Conservation (phyloP, 2,888 invertebrate genomes). For the Asteroscopus sphinx region DNA sequence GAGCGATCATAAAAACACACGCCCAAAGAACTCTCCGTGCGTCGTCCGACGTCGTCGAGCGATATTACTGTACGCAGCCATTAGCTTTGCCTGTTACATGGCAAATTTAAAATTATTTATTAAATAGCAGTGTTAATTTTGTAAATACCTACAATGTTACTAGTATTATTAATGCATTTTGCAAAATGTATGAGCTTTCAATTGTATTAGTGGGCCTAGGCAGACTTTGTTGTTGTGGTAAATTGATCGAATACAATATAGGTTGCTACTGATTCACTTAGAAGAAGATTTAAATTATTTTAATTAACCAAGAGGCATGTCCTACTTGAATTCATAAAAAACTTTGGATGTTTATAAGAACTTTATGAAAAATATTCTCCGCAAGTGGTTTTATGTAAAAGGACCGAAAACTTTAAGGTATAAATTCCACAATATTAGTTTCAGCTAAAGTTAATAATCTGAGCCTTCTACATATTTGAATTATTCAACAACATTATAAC, state of each 20-base stretch:
- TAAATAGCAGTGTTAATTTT: constrained; percentile 51
- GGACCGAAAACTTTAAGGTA: neutral
- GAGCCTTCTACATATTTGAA: neutral
- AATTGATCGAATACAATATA: constrained; percentile 16
- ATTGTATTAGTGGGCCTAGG: constrained; percentile 56
- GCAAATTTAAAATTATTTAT: constrained; percentile 22
- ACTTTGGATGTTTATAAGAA: too few relatives aligned
- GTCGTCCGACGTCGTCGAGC: too few relatives aligned
- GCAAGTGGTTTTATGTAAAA: neutral
- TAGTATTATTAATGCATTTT: constrained; percentile 67
- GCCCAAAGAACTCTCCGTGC: too few relatives aligned
- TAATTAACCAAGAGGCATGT: too few relatives aligned
- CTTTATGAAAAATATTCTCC: too few relatives aligned
- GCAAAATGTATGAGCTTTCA: constrained; percentile 71
- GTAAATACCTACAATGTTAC: constrained; percentile 53
- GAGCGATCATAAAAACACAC: too few relatives aligned
- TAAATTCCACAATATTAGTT: neutral
- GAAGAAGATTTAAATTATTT: too few relatives aligned
- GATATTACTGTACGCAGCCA: too few relatives aligned
- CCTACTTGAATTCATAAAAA: too few relatives aligned
- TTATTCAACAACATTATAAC: neutral
- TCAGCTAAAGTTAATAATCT: neutral
- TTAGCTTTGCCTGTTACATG: constrained; percentile 7
- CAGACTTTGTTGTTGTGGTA: constrained; percentile 22
- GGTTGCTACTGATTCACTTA: too few relatives aligned